Base-by-base conservation (phyloP, 1,140 invertebrate genomes). In the Drosophila baimaii region DNA sequence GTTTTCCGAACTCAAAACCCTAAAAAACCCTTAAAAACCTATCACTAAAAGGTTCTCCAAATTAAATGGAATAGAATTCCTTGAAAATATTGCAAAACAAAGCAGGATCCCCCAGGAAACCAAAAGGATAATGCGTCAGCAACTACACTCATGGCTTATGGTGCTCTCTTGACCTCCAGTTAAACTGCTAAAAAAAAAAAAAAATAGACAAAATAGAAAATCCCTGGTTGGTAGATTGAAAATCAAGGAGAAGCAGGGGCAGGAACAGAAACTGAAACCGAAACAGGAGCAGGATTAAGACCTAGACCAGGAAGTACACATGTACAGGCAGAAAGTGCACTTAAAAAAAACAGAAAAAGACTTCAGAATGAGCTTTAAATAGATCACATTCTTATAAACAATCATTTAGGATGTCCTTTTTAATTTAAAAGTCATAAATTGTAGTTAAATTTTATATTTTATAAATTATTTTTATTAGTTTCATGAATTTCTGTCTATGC, bases 101-200 rank as follows among this genome's bases (percentile, higher is more conserved):
- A 33, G 10, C 12, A 33, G 10, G n/a, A n/a, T n/a, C n/a, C n/a
- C 27, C 27, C 27, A 29, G 27, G 5, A 33, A 33, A 5, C 51
- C 66, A 73, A 56, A 33, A 23, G 10, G 27, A 33, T 54, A 54
- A 49, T 79, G 65, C 66, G 51, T 80, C 81, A 84, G 77, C 81
- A 61, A 35, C 61, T 27, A 84, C 65, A 15, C 35, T 66, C 77
- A 62, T 68, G 79, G 81, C 66, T 46, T 57, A 27, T 21, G 31
- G 43, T 51, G 29, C 78, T 89, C 84, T 77, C 77, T 88, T 88
- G 84, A 88, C 83, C 83, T 74, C 55, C 79, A 88, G 84, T 89
- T 88, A 70, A 80, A 80, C 64, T 70, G 79, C 72, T 79, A 43
- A 86, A 79, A 81, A 73, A 62, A 63, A 43, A 46, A 8, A 44